Evolutionary conservation across 2,113 vertebrate species (phyloP), one percentile per base, ranked within the genome.

Genomic region (Ploceus nigricollis): DNA sequence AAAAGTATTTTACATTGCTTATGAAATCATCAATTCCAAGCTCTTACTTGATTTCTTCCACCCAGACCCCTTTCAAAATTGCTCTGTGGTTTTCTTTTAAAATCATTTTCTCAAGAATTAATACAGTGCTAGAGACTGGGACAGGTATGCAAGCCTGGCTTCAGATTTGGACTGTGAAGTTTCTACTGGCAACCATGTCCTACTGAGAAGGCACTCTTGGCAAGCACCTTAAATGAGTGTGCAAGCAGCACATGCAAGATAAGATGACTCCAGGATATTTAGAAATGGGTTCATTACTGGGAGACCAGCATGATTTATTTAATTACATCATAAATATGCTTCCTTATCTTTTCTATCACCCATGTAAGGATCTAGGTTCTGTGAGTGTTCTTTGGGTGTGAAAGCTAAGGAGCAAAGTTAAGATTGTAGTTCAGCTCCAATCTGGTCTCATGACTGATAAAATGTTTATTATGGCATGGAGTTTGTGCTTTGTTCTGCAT

Each of bases 231-330:
- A 71, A 80, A 77, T 10, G 50, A 86, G 44, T 33, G 45, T 79
- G 85, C 24, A 80, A 91, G 69, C 3, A 5, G 90, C 35, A 47
- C 20, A 42, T 22, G 17, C 66, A 60, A 79, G 79, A 82, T 78
- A 87, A 93, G 64, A 70, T 53, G 65, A 56, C 84, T 90, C 85
- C 75, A 70, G 45, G 44, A 47, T 92, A 96, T 90, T 95, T 90
- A 70, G 44, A 89, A 87, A 45, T 53, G 20, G 28, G 37, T 21
- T 83, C 11, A 15, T 88, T 92, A 33, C 27, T 42, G 37, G 48
- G n/a, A 87, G 37, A 45, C n/a, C 7, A 7, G 30, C 28, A 22
- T 79, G 50, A 81, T 88, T 91, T 90, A 58, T 50, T 71, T 96
- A 89, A 93, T 91, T 95, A 61, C 31, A 84, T 56, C 48, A 16